Percentiles rank a stretch among this genome's conserved stretches.
phyloP scores from a whole-genome alignment of 1,140 invertebrate species.

The Pseudachorutes palmiensis region DNA sequence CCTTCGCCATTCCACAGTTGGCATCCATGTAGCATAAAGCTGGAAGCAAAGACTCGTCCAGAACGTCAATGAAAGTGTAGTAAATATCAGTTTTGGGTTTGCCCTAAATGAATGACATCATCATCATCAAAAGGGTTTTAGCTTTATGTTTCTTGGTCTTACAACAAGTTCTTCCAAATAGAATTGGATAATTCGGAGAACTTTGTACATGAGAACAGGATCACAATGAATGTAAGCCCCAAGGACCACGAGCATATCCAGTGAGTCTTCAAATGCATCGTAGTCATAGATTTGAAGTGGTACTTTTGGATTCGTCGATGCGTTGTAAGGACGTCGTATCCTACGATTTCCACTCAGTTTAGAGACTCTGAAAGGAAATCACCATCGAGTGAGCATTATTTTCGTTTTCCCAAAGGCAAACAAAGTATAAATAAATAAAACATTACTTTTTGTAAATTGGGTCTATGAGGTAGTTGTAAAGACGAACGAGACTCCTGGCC shows the following conservation, averaged over 20 bases:
- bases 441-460: conserved; percentile 73
- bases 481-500: conserved; percentile 63
- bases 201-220: conserved; percentile 80
- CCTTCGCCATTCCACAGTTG: conserved; percentile 92
- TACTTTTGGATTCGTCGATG: conserved; percentile 46
- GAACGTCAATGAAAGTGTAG: conserved; percentile 70
- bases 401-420: neutral
- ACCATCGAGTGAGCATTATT: neutral
- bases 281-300: conserved; percentile 52
- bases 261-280: conserved; percentile 62
- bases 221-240: conserved; percentile 82
- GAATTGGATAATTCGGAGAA: conserved; percentile 56
- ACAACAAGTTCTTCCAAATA: conserved; percentile 45
- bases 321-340: conserved; percentile 36
- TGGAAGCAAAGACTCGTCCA: conserved; percentile 81
- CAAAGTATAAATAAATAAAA: conserved; percentile 40
- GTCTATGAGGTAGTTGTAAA: conserved; percentile 79
- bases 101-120: conserved; percentile 5
- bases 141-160: conserved; percentile 14
- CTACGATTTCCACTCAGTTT: neutral
- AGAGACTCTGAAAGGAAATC: neutral
- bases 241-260: conserved; percentile 74
- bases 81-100: conserved; percentile 46
- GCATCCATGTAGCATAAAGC: conserved; percentile 82
- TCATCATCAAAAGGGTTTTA: neutral